Conservation (phyloP, 2,113 vertebrate species). For the Nothobranchius furzeri region DNA sequence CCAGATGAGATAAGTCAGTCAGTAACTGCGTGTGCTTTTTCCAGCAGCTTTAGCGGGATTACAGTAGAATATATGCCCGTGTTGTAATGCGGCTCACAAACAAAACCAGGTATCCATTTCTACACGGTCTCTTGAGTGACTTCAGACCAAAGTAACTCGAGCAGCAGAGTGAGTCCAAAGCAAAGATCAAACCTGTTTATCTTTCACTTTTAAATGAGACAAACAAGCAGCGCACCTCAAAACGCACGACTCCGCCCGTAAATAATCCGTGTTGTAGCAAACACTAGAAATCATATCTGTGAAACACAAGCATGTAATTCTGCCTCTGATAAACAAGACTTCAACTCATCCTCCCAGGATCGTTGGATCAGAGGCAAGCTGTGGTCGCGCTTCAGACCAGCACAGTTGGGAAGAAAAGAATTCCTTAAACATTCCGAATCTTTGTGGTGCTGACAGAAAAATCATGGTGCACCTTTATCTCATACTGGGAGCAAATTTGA, state of each 20-base stretch:
- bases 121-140: not conserved
- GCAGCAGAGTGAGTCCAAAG: not conserved
- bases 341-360: not conserved
- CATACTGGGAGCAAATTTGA: too few species aligned
- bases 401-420: too few species aligned
- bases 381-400: too few species aligned
- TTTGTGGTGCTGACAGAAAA: too few species aligned
- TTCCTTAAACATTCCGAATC: too few species aligned
- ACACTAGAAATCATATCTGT: not conserved
- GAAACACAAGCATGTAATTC: not conserved
- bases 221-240: not conserved
- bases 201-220: not conserved
- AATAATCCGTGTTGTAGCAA: not conserved
- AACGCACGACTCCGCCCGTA: not conserved
- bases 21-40: not conserved
- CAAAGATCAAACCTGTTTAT: not conserved
- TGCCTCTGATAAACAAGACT: not conserved
- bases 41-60: slow-evolving; percentile 2
- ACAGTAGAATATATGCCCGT: not conserved
- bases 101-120: not conserved
- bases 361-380: not conserved
- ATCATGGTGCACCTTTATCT: too few species aligned
- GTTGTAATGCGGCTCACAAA: slow-evolving; percentile 1
- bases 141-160: slow-evolving; percentile 8
- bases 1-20: not conserved